Evolutionary conservation across 2,113 vertebrate genomes (phyloP).

Genomic region (Passerina amoena): DNA sequence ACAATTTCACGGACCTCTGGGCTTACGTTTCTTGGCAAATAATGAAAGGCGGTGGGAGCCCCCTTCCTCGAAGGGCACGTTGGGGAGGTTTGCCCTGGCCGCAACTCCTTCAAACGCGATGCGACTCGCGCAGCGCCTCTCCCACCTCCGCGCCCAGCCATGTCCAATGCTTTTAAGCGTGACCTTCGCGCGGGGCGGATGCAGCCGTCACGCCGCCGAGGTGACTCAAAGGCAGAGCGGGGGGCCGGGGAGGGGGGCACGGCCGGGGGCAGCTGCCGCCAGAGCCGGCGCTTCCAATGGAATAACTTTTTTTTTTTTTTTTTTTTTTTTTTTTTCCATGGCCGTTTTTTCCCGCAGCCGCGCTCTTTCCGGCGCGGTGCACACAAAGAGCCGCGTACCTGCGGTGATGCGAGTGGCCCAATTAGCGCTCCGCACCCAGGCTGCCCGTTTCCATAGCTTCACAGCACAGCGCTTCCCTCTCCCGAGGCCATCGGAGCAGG

Average conservation of each 20-base stretch:
- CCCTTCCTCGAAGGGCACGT: neutral
- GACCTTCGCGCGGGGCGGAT: neutral
- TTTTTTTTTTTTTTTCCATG: neutral
- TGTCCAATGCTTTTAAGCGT: slow-evolving; percentile 44
- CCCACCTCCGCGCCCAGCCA: neutral
- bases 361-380: neutral
- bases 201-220: neutral
- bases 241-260: neutral
- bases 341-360: neutral
- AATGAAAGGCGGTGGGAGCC: slow-evolving; percentile 5
- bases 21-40: slow-evolving; percentile 42
- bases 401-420: slow-evolving; percentile 80
- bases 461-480: slow-evolving; percentile 80
- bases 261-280: neutral
- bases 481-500: slow-evolving; percentile 84
- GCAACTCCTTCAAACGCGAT: neutral
- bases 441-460: slow-evolving; percentile 94
- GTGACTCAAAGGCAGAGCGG: slow-evolving; percentile 23
- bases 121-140: neutral
- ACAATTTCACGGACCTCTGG: slow-evolving; percentile 55
- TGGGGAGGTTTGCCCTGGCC: neutral
- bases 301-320: neutral
- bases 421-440: slow-evolving; percentile 87
- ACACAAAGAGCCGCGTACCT: slow-evolving; percentile 77
- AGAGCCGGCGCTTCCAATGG: neutral